phyloP scores from a whole-genome alignment of 35 echinoderm and acorn worm species.

The Antedon bifida region DNA sequence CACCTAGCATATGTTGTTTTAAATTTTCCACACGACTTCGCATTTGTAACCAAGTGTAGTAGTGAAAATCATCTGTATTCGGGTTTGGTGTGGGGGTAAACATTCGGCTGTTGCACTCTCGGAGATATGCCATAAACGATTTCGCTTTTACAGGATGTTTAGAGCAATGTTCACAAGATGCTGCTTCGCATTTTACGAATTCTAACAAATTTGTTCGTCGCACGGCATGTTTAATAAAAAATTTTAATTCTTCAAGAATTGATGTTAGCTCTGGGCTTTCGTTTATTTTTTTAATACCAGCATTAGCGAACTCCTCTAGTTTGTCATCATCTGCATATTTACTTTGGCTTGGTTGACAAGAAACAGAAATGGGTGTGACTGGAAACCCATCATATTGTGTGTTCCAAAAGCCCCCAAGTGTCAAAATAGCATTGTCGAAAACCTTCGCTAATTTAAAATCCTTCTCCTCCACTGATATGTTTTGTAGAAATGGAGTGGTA shows the following conservation, averaged over 20 bases:
- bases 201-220: background rate
- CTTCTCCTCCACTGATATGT: background rate
- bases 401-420: background rate
- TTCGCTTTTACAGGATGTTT: background rate
- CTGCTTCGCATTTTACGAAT: background rate
- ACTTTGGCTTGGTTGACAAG: background rate
- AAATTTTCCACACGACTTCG: background rate
- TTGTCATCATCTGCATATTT: background rate
- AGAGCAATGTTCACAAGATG: background rate
- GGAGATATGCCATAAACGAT: background rate
- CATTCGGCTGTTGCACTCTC: background rate
- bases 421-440: background rate
- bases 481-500: conserved; percentile 10
- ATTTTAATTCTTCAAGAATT: background rate
- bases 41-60: background rate
- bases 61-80: background rate
- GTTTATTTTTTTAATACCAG: background rate
- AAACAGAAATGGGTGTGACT: background rate
- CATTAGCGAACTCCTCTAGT: background rate
- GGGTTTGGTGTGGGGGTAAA: background rate
- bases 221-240: background rate
- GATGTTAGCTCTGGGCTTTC: background rate
- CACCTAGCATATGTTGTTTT: background rate
- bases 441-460: background rate
- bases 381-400: background rate